Evolutionary conservation across 2,113 vertebrate species (phyloP), one percentile per base, ranked within the genome.

Genomic region (Leptocoma aspasia): DNA sequence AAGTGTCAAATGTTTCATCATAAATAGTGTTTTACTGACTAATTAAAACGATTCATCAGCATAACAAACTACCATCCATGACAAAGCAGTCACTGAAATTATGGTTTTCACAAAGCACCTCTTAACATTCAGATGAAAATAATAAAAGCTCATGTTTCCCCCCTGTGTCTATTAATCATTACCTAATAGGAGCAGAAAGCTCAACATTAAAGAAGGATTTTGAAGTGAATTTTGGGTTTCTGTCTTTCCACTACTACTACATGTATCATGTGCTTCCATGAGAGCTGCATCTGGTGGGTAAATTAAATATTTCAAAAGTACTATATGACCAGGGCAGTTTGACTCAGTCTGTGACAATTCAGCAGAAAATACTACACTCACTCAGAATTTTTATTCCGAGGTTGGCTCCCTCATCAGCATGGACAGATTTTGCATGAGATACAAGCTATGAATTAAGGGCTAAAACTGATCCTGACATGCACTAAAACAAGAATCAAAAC

Each of bases 41-140:
- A 97, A 97, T 97, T 97, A 97, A 97, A 97, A 95, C 93, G 90
- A 95, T 97, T 94, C 82, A 97, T 97, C 97, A 97, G 90, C 84
- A 83, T 92, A 97, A 95, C 92, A 96, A 97, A 97, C 86, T 91
- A 45, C 92, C 77, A 84, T 42, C 86, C 95, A 59, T 89, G 92
- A 96, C 95, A 96, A 94, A 95, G 83, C 83, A 87, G 82, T 84
- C 90, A 54, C 72, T 90, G 76, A 91, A 97, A 95, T 96, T 80
- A 95, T 75, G 61, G 76, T 63, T 79, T 89, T 76, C 82, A 83
- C 95, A 84, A 86, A 95, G 89, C 93, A 88, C 86, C 96, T 96
- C 95, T 97, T 93, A 97, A 96, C 95, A 91, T 93, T 94, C 93
- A 92, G 84, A 97, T 86, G 93, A 91, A 97, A 96, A 95, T 89